Conservation (phyloP, 2,888 invertebrate genomes). For the Dione vanillae region DNA sequence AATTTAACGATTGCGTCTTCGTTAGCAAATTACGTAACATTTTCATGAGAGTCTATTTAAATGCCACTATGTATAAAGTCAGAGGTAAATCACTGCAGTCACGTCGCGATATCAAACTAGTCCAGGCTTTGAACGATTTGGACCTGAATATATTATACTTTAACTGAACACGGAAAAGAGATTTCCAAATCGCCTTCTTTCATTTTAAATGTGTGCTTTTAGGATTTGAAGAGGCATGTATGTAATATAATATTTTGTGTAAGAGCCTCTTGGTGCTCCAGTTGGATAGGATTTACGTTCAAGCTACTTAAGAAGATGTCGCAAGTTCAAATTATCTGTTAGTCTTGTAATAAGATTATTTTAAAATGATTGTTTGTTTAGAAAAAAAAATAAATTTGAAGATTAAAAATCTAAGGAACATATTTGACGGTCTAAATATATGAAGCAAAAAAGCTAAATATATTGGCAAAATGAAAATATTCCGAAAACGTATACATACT, state of each 20-base stretch:
- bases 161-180: constrained; percentile 19
- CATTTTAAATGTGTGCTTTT: constrained; percentile 24
- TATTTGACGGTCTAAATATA: not conserved
- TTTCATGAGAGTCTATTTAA: constrained; percentile 18
- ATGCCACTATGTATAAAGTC: constrained; percentile 27
- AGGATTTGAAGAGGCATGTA: not conserved
- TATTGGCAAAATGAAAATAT: not conserved
- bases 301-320: not conserved
- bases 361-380: no score
- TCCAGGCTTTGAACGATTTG: constrained; percentile 15
- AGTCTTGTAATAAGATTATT: no score
- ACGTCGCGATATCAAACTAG: constrained; percentile 33
- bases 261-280: not conserved
- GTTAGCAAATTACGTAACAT: not conserved
- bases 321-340: not conserved
- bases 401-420: no score
- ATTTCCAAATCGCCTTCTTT: constrained; percentile 24
- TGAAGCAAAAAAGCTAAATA: not conserved
- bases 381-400: no score
- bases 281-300: not conserved
- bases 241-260: constrained; percentile 15
- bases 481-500: not conserved
- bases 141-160: constrained; percentile 23
- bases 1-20: no score
- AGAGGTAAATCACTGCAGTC: constrained; percentile 30